Conservation (phyloP, 2,888 invertebrate genomes). For the Cosmia trapezina region DNA sequence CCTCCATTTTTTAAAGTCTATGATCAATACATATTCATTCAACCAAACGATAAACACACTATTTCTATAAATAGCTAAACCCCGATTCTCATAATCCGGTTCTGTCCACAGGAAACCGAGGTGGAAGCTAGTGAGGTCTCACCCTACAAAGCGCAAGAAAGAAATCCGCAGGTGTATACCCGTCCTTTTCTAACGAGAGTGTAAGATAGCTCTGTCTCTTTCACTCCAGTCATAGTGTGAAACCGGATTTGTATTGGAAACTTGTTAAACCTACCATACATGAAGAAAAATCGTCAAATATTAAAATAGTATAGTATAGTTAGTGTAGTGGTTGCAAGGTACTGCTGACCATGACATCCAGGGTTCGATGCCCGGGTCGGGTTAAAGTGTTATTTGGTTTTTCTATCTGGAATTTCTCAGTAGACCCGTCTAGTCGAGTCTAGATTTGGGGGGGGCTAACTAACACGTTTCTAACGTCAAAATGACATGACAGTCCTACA, state of each 20-base stretch:
- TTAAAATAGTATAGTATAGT: background rate
- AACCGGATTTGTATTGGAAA: slow-evolving; percentile 13
- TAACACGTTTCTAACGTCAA: too few relatives aligned
- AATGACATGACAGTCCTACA: too few relatives aligned
- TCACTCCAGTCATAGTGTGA: slow-evolving; percentile 62
- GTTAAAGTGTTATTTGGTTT: background rate
- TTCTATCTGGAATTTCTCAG: background rate
- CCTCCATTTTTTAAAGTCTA: too few relatives aligned
- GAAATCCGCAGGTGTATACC: slow-evolving; percentile 64
- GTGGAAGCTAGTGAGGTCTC: slow-evolving; percentile 73
- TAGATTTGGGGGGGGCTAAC: too few relatives aligned
- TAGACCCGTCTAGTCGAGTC: background rate
- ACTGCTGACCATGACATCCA: background rate
- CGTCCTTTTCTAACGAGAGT: slow-evolving; percentile 69
- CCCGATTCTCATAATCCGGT: slow-evolving; percentile 9
- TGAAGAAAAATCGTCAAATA: background rate
- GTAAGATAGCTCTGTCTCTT: slow-evolving; percentile 55
- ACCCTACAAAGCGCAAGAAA: slow-evolving; percentile 82
- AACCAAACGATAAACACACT: background rate
- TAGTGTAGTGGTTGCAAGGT: too few relatives aligned
- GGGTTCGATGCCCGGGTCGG: background rate
- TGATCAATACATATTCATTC: background rate
- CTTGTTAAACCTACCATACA: slow-evolving; percentile 27
- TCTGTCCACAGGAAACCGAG: slow-evolving; percentile 76
- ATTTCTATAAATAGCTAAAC: slow-evolving; percentile 4